A percentile compares a stretch with the other conserved stretches of the same genome.
These are phyloP conservation scores for Spinibarbus caldwelli DNA, from an alignment of 2,797 vertebrate genomes.

Conservation along the genomic window DNA sequence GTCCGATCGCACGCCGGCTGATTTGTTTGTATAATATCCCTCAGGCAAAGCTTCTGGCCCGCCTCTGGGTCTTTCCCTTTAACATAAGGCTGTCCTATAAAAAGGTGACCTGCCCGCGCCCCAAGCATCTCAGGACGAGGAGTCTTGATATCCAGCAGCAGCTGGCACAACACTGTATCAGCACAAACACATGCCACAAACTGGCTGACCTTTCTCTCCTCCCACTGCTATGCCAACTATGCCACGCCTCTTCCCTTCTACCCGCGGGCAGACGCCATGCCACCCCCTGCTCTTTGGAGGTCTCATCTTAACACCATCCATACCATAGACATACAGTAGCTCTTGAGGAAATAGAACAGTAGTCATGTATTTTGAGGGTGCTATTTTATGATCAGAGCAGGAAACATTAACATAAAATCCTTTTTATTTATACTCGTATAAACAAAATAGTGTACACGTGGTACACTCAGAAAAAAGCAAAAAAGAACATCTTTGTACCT, in stretches of 20 bases:
- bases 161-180: constrained; percentile 70
- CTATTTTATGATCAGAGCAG: background rate
- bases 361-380: background rate
- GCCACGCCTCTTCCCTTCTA: constrained; percentile 41
- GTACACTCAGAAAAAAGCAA: background rate
- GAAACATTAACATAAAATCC: background rate
- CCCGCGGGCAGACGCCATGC: constrained; percentile 24
- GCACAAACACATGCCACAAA: constrained; percentile 69
- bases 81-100: constrained; percentile 76
- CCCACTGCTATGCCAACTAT: constrained; percentile 48
- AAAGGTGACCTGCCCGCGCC: constrained; percentile 72
- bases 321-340: constrained; percentile 13
- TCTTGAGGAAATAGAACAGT: constrained; percentile 26
- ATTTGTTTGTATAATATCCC: constrained; percentile 49
- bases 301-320: constrained; percentile 1
- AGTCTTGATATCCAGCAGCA: constrained; percentile 72
- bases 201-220: constrained; percentile 68
- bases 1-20: constrained; percentile 47
- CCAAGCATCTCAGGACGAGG: constrained; percentile 54
- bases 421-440: constrained; percentile 21
- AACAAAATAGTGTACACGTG: background rate
- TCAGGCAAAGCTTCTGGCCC: constrained; percentile 27
- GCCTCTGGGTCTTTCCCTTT: constrained; percentile 63
- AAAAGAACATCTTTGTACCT: background rate
- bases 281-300: too few species aligned